Evolutionary conservation across 2,113 vertebrate genomes (phyloP), one percentile per base, ranked within the genome.

Genomic region (Myrmophylax atrothorax): DNA sequence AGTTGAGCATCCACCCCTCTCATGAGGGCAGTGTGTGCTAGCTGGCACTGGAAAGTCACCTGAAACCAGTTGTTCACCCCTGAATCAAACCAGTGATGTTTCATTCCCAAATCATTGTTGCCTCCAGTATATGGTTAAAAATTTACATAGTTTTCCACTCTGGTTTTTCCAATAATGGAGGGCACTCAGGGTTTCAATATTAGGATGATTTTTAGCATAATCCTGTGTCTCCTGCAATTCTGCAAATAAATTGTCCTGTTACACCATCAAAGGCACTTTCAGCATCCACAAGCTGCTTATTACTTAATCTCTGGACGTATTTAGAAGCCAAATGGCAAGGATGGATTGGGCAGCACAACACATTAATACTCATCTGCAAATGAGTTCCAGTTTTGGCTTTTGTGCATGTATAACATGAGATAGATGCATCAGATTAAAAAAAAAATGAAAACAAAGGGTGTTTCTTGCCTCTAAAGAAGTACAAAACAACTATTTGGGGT

Each of bases 261-360:
- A 63, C 68, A 44, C 17, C 9, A 0, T 80, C 82, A 69, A 33
- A 77, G 68, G 80, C 80, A 38, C 78, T 82, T 83, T 44, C 0
- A 63, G 91, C 92, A 47, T 14, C 72, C 82, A 7, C 79, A 94
- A 96, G 90, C 96, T 81, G 88, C 90, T 92, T 96, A 96, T 16
- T 33, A 86, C 86, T 90, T 96, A 92, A 96, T 93, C 90, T 84
- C 67, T 33, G 78, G 42, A 8, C 2, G 1, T 87, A 94, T 96
- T 96, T 95, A 88, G 88, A 66, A 88, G 75, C 50, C 88, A 74
- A 93, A 83, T 29, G 69, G 90, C 60, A 37, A 18, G 52, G 87
- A 44, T 35, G 78, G 82, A 44, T 70, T 53, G 78, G 78, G 90
- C 77, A 84, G 93, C 85, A 29, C 40, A 52, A 9, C 46, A 7